These are phyloP conservation scores for Drosophila emarginata DNA, from an alignment of 2,888 invertebrate species.

Conservation along the genomic window DNA sequence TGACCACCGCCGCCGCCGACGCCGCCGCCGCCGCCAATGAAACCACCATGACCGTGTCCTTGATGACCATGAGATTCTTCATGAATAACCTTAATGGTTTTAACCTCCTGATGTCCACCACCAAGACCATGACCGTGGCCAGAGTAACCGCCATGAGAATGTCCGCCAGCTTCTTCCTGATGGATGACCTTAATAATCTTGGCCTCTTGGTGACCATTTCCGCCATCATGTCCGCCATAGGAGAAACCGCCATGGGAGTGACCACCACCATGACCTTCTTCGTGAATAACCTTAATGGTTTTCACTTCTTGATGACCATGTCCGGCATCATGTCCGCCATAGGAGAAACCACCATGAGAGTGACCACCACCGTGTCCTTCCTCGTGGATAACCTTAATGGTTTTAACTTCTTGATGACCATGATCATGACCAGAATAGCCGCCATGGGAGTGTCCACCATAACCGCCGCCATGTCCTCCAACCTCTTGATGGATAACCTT, in stretches of 20 bases:
- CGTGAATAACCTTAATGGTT: conserved; percentile 62
- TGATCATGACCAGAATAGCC: conserved; percentile 32
- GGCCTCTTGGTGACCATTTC: conserved; percentile 44
- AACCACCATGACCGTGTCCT: conserved; percentile 35
- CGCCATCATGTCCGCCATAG: conserved; percentile 39
- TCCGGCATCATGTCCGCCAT: conserved; percentile 38
- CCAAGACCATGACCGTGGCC: conserved; percentile 9
- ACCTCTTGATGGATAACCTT: conserved; percentile 68
- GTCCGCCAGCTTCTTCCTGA: conserved; percentile 41
- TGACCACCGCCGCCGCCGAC: conserved; percentile 39
- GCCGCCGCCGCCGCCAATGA: conserved; percentile 21
- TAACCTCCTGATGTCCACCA: conserved; percentile 63
- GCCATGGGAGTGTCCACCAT: conserved; percentile 40
- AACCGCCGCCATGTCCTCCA: conserved; percentile 38
- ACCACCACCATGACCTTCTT: conserved; percentile 38
- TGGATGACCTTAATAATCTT: conserved; percentile 59
- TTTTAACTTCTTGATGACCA: conserved; percentile 59
- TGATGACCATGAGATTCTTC: conserved; percentile 50
- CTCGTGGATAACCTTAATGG: conserved; percentile 61
- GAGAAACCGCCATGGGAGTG: conserved; percentile 12
- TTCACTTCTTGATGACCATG: conserved; percentile 58
- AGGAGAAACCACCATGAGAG: conserved; percentile 13
- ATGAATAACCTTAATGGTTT: conserved; percentile 70
- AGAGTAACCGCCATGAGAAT: conserved; percentile 18
- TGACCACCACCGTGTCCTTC: conserved; percentile 33